These are phyloP conservation scores for Meliscaeva auricollis DNA, from an alignment of 2,888 invertebrate species.

Conservation along the genomic window DNA sequence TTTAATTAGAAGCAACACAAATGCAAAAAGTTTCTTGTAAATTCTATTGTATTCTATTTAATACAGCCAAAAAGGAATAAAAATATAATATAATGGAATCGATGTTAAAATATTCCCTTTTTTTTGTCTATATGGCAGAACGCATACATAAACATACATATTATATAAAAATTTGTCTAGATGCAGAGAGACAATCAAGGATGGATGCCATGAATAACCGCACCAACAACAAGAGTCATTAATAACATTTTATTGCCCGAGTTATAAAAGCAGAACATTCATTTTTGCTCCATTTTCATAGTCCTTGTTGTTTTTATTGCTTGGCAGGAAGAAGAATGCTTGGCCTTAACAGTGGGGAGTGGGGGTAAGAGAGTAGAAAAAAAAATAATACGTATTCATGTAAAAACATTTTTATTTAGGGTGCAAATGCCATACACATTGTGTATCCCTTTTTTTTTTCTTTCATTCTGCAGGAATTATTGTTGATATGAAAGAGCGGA, in stretches of 20 bases:
- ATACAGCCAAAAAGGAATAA: neutral
- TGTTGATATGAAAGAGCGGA: slow-evolving; percentile 5
- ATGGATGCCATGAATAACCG: slow-evolving; percentile 39
- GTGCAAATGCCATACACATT: slow-evolving; percentile 39
- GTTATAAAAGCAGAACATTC: slow-evolving; percentile 54
- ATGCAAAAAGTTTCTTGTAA: slow-evolving; percentile 3
- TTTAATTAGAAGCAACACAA: slow-evolving; percentile 1
- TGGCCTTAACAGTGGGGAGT: neutral
- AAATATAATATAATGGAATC: slow-evolving; percentile 5
- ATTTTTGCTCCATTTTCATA: slow-evolving; percentile 44
- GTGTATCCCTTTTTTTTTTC: slow-evolving; percentile 47
- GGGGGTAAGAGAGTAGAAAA: neutral
- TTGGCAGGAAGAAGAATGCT: slow-evolving; percentile 30
- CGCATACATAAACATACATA: neutral
- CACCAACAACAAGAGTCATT: slow-evolving; percentile 57
- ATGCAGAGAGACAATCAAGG: slow-evolving; percentile 13
- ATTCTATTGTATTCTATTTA: slow-evolving; percentile 4
- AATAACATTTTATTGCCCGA: slow-evolving; percentile 62
- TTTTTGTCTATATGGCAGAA: neutral
- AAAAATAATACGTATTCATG: slow-evolving; percentile 35
- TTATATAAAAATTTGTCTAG: slow-evolving; percentile 16
- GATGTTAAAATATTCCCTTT: slow-evolving; percentile 6
- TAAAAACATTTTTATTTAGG: slow-evolving; percentile 58
- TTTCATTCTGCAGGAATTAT: neutral
- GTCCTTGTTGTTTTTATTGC: slow-evolving; percentile 36